A percentile compares a stretch with the other conserved stretches of the same genome.
These are phyloP conservation scores for Pelobates fuscus DNA, from an alignment of 2,113 vertebrate species.

Conservation along the genomic window DNA sequence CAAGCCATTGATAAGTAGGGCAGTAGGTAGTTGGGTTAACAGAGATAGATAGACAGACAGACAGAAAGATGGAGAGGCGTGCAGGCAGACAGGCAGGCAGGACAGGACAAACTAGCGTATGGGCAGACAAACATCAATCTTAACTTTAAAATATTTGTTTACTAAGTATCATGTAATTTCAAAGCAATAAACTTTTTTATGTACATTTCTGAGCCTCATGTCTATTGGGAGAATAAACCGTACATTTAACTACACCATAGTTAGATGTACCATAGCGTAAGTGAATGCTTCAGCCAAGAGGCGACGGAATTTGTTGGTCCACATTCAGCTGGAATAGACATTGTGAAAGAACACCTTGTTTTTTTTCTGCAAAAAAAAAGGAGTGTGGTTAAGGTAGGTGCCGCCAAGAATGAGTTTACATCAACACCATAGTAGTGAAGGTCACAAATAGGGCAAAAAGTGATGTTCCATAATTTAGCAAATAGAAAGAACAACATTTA, in stretches of 20 bases:
- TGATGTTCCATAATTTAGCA: constrained; percentile 48
- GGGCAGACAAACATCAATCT: neutral
- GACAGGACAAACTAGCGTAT: too few relatives aligned
- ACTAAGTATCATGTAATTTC: constrained; percentile 15
- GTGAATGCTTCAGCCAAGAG: constrained; percentile 36
- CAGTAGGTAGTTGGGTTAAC: too few relatives aligned
- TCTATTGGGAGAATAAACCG: constrained; percentile 24
- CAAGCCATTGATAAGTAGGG: too few relatives aligned
- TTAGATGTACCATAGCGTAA: constrained; percentile 27
- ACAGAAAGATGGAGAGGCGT: too few relatives aligned
- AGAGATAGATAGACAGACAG: too few relatives aligned
- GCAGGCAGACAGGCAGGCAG: too few relatives aligned
- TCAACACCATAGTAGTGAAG: constrained; percentile 40
- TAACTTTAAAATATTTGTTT: constrained; percentile 28
- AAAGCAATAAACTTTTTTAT: constrained; percentile 2
- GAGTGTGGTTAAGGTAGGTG: constrained; percentile 31
- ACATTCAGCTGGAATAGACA: constrained; percentile 43
- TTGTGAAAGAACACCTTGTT: constrained; percentile 50
- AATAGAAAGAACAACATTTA: constrained; percentile 43
- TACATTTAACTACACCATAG: constrained; percentile 29
- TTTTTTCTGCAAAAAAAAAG: constrained; percentile 12
- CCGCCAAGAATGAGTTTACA: constrained; percentile 47
- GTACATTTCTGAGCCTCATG: constrained; percentile 28
- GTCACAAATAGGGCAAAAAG: constrained; percentile 45
- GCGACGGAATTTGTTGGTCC: constrained; percentile 43